phyloP scores from a whole-genome alignment of 2,113 vertebrate genomes.

The Speoplatyrhinus poulsoni region DNA sequence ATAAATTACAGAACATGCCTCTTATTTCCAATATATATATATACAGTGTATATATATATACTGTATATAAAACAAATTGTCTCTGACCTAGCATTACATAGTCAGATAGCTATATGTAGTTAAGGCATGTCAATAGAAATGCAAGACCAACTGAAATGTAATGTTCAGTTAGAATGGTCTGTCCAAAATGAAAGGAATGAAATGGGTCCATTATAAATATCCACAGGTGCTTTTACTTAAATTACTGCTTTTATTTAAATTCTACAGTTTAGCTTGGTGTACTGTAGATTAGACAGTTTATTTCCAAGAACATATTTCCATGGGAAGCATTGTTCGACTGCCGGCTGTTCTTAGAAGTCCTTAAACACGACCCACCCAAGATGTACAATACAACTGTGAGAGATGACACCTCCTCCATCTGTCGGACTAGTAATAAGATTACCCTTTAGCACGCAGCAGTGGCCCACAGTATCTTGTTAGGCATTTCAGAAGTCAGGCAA shows the following conservation, averaged over 20 bases:
- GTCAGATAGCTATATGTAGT: too few relatives aligned
- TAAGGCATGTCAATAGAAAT: too few relatives aligned
- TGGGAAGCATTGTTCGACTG: conserved; percentile 25
- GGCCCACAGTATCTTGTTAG: conserved; percentile 51
- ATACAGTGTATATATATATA: too few relatives aligned
- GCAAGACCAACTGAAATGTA: too few relatives aligned
- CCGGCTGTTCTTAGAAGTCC: conserved; percentile 16
- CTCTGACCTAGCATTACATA: neutral
- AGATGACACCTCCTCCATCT: conserved; percentile 62
- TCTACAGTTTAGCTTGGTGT: neutral
- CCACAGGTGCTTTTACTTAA: conserved; percentile 20
- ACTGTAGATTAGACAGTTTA: neutral
- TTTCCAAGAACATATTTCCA: conserved; percentile 40
- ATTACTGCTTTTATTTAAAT: conserved; percentile 4
- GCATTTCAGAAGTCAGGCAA: conserved; percentile 56
- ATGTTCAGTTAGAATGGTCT: too few relatives aligned
- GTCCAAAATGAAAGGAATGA: too few relatives aligned
- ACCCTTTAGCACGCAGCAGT: conserved; percentile 48
- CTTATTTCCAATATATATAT: too few relatives aligned
- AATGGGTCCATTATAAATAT: neutral
- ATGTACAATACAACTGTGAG: conserved; percentile 28
- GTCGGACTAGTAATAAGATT: conserved; percentile 62
- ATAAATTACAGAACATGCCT: too few relatives aligned
- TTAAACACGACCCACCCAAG: neutral
- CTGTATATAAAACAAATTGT: neutral